Percentiles rank a stretch among this genome's conserved stretches.
Conservation (phyloP, 2,888 invertebrate genomes). For the Hofmannophila pseudospretella region DNA sequence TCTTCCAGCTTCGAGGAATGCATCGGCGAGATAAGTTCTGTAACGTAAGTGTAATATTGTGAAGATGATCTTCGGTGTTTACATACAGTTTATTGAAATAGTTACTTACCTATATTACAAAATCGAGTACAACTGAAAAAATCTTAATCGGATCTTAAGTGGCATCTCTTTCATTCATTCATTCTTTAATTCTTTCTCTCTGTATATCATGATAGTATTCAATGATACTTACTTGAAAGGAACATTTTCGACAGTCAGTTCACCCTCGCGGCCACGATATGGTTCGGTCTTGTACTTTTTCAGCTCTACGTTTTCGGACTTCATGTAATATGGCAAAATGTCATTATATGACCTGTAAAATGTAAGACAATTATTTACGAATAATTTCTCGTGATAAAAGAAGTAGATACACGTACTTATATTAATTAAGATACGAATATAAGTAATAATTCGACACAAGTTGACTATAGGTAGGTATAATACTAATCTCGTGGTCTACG, state of each 20-base stretch:
- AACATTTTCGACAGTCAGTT: conserved; percentile 80
- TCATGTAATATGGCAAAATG: conserved; percentile 78
- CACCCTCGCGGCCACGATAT: conserved; percentile 80
- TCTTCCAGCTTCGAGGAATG: conserved; percentile 79
- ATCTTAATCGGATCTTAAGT: too few species aligned
- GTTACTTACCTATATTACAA: background rate
- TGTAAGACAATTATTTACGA: conserved; percentile 11
- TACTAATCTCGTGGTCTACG: too few species aligned
- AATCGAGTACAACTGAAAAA: too few species aligned
- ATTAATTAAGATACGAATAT: too few species aligned
- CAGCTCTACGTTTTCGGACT: conserved; percentile 76
- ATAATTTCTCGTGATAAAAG: background rate
- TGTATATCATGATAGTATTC: too few species aligned
- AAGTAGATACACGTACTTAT: too few species aligned
- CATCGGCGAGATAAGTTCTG: conserved; percentile 71
- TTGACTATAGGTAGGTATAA: too few species aligned
- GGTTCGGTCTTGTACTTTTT: conserved; percentile 66
- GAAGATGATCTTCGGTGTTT: background rate
- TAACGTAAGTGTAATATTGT: conserved; percentile 12
- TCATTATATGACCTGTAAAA: conserved; percentile 79
- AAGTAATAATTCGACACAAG: too few species aligned
- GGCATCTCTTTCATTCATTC: too few species aligned
- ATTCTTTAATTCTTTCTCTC: too few species aligned
- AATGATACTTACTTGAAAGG: conserved; percentile 67
- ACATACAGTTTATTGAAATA: background rate